Percentiles rank a stretch among this genome's conserved stretches.
These are phyloP conservation scores for Thripadectes ignobilis DNA, from an alignment of 2,797 vertebrate species.

Conservation along the genomic window DNA sequence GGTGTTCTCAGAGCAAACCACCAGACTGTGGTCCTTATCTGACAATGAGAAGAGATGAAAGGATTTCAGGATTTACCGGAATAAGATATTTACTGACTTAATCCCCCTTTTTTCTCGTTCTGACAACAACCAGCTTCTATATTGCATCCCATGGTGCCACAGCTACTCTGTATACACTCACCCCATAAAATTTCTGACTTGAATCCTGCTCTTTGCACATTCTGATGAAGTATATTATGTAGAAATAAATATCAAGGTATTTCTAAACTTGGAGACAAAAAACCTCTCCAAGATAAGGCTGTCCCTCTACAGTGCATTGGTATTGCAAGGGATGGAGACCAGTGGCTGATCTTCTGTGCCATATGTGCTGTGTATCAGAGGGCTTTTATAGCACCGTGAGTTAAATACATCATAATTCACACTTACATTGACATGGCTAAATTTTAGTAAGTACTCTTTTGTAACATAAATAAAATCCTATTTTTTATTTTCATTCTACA, in stretches of 20 bases:
- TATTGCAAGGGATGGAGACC: not conserved
- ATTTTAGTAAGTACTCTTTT: not conserved
- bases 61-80: constrained; percentile 44
- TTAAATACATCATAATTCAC: not conserved
- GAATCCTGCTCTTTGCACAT: not conserved
- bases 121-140: not conserved
- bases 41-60: constrained; percentile 19
- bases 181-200: not conserved
- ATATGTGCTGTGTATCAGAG: not conserved
- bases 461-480: not conserved
- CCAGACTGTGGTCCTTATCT: not conserved
- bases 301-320: not conserved
- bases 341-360: not conserved
- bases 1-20: not conserved
- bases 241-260: not conserved
- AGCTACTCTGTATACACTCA: fast-evolving
- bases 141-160: not conserved
- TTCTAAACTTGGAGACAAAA: not conserved
- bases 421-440: not conserved
- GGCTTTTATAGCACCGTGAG: not conserved
- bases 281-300: not conserved
- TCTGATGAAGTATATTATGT: not conserved
- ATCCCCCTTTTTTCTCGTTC: constrained; percentile 25
- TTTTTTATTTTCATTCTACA: not conserved
- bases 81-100: not conserved